Evolutionary conservation across 53 echinoderm and acorn worm species (phyloP).

Genomic region (Echinometra lucunter): DNA sequence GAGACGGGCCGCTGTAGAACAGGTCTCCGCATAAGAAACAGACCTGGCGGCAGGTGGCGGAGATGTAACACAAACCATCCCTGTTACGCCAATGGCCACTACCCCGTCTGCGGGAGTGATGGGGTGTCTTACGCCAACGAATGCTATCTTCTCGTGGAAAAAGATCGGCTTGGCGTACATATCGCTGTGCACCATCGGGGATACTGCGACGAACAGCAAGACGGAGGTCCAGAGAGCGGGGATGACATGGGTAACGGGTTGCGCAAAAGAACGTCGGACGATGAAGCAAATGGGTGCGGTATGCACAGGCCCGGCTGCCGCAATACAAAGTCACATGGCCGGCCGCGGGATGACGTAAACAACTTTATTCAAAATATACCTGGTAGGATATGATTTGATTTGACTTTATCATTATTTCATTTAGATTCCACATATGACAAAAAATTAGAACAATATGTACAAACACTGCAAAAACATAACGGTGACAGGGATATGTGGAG

Average conservation of each 20-base stretch:
- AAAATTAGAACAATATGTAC: too few species aligned
- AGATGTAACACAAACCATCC: constrained; percentile 42
- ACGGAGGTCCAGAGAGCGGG: background rate
- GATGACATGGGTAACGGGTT: background rate
- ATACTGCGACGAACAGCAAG: background rate
- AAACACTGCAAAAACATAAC: too few species aligned
- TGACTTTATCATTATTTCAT: background rate
- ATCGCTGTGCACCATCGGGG: constrained; percentile 21
- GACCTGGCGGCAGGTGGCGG: background rate
- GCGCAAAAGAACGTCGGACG: background rate
- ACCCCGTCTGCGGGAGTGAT: constrained; percentile 24
- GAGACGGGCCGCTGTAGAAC: constrained; percentile 8
- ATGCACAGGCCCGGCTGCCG: background rate
- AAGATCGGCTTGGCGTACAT: background rate
- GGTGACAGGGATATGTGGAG: too few species aligned
- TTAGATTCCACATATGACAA: too few species aligned
- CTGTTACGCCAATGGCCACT: background rate
- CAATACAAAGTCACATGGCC: background rate
- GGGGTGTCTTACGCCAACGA: constrained; percentile 52
- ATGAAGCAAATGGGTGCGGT: background rate
- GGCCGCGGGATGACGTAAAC: background rate
- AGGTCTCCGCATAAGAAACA: constrained; percentile 18
- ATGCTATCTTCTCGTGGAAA: constrained; percentile 2
- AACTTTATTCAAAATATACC: background rate
- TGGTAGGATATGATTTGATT: background rate